Evolutionary conservation across 2,113 vertebrate species (phyloP).

Genomic region (Crotalus tigris): DNA sequence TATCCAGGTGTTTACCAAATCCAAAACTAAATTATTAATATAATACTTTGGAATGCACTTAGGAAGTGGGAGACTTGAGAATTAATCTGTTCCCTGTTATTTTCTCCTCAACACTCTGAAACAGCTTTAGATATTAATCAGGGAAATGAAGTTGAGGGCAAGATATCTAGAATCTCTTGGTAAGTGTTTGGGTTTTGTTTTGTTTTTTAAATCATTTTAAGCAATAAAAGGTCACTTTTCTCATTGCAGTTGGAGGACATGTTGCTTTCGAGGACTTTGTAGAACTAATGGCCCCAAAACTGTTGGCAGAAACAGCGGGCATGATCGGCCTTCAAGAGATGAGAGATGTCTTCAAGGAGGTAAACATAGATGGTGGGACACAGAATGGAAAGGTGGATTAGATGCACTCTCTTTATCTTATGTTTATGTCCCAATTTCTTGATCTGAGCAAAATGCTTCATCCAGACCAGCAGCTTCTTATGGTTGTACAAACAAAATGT

Average conservation of each 20-base stretch:
- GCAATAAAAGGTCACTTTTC: not conserved
- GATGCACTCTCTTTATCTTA: not conserved
- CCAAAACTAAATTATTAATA: not conserved
- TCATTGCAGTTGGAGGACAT: conserved; percentile 75
- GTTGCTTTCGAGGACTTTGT: conserved; percentile 89
- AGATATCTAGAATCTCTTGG: not conserved
- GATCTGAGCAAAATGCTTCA: not conserved
- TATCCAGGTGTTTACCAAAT: not conserved
- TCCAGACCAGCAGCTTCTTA: not conserved
- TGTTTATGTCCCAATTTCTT: not conserved
- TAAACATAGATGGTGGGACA: conserved; percentile 46
- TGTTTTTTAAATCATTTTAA: not conserved
- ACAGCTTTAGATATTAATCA: not conserved
- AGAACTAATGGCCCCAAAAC: conserved; percentile 84
- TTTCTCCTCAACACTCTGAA: not conserved
- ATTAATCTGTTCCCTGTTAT: not conserved
- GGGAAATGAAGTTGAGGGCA: not conserved
- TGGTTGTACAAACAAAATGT: not conserved
- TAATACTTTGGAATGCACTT: too few relatives aligned
- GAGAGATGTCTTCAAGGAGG: conserved; percentile 84
- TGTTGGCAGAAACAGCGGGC: conserved; percentile 82
- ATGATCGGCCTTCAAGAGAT: conserved; percentile 88
- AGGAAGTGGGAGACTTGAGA: too few relatives aligned
- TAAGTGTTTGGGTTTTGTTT: too few relatives aligned
- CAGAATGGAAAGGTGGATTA: not conserved